Percentiles rank a stretch among this genome's conserved stretches.
Evolutionary conservation across 23 tunicate species (phyloP).

Genomic region (Oikopleura dioica): DNA sequence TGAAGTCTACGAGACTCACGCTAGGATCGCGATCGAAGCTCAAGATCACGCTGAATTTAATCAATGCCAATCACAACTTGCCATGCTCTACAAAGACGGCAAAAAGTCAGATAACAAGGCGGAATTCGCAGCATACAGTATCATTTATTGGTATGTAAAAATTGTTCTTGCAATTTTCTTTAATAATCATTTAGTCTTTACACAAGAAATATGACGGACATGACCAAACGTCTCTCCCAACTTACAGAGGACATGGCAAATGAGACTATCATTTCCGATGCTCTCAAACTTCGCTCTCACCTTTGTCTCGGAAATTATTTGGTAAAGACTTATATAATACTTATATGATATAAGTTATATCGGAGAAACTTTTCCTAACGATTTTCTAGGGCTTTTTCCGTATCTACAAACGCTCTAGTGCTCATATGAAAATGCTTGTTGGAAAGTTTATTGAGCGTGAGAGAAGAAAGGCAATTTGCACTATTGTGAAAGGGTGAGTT

Average conservation of each 20-base stretch:
- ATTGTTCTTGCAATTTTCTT: too few relatives aligned
- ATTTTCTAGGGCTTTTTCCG: constrained; percentile 42
- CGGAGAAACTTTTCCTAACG: neutral
- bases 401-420: constrained; percentile 33
- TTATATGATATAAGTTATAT: neutral
- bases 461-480: constrained; percentile 36
- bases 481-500: constrained; percentile 79
- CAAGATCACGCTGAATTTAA: constrained; percentile 96
- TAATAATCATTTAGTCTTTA: too few relatives aligned
- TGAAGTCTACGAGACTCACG: constrained; percentile 93
- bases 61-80: constrained; percentile 90
- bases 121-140: constrained; percentile 87
- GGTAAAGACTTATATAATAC: neutral
- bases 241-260: constrained; percentile 11
- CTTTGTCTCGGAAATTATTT: neutral
- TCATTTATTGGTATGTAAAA: constrained; percentile 78
- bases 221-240: neutral
- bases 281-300: neutral
- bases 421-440: constrained; percentile 70
- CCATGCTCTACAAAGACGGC: constrained; percentile 74
- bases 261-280: constrained; percentile 2
- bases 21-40: constrained; percentile 85
- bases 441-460: constrained; percentile 74
- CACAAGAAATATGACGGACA: constrained; percentile 93
- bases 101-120: constrained; percentile 27